These are phyloP conservation scores for Protophormia terraenovae DNA, from an alignment of 2,888 invertebrate species.

Conservation along the genomic window DNA sequence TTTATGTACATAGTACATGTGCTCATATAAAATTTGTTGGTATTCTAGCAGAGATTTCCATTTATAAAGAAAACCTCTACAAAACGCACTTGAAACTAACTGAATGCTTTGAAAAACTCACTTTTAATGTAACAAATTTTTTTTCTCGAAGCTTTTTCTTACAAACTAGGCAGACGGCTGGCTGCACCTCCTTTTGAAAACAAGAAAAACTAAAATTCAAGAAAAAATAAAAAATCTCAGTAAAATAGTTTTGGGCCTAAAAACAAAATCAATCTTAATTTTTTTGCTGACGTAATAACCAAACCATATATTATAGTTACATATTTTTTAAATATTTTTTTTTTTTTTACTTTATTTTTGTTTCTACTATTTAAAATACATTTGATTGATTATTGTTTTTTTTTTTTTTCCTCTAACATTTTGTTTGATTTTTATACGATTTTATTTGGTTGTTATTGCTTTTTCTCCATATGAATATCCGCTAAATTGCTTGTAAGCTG, in stretches of 20 bases:
- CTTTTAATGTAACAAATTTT: slow-evolving; percentile 50
- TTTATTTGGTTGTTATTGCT: neutral
- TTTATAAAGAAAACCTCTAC: slow-evolving; percentile 35
- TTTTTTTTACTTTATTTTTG: neutral
- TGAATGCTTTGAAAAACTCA: slow-evolving; percentile 53
- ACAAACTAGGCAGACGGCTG: slow-evolving; percentile 7
- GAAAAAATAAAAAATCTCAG: neutral
- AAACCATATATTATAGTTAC: slow-evolving; percentile 17
- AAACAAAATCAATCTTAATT: slow-evolving; percentile 49
- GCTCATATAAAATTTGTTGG: slow-evolving; percentile 26
- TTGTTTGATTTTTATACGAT: slow-evolving; percentile 10
- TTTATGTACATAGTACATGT: slow-evolving; percentile 1
- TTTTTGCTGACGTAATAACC: slow-evolving; percentile 53
- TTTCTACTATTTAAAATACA: neutral
- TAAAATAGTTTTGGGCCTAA: slow-evolving; percentile 45
- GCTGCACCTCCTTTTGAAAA: slow-evolving; percentile 58
- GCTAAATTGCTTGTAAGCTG: slow-evolving; percentile 31
- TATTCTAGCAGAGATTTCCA: slow-evolving; percentile 48
- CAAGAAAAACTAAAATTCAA: no score
- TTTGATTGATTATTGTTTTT: slow-evolving; percentile 35
- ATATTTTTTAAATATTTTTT: slow-evolving; percentile 41
- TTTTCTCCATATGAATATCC: slow-evolving; percentile 31
- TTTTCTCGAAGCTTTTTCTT: neutral
- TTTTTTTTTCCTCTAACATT: slow-evolving; percentile 1
- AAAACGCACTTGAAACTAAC: slow-evolving; percentile 64